Evolutionary conservation across 2,113 vertebrate species (phyloP).

Genomic region (Tragelaphus scriptus): DNA sequence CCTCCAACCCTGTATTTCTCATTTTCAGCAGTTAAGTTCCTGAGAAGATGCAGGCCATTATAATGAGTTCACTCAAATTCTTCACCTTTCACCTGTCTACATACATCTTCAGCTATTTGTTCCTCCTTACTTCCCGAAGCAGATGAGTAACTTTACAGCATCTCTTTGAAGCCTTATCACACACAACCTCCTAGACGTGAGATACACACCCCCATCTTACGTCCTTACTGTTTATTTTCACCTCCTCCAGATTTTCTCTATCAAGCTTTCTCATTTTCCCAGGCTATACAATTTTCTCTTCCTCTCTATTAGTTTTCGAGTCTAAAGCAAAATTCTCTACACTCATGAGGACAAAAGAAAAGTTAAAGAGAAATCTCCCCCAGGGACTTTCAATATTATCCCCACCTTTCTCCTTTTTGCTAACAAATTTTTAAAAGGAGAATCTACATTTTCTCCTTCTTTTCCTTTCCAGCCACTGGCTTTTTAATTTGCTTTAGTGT

Average conservation of each 20-base stretch:
- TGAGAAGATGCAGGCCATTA: background rate
- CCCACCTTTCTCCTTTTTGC: background rate
- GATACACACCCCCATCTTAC: background rate
- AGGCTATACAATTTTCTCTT: background rate
- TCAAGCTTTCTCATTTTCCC: background rate
- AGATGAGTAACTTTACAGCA: background rate
- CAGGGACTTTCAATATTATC: background rate
- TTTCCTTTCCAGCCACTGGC: background rate
- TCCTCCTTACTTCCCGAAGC: background rate
- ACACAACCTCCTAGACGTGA: background rate
- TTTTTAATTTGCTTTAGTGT: background rate
- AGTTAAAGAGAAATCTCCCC: background rate
- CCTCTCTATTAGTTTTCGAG: background rate
- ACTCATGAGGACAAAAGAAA: background rate
- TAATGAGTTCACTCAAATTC: background rate
- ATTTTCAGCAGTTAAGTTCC: background rate
- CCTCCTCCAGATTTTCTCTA: background rate
- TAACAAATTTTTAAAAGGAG: background rate
- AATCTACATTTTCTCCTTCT: background rate
- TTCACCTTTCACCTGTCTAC: background rate
- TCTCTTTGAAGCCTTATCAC: background rate
- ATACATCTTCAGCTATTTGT: background rate
- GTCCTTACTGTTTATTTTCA: background rate
- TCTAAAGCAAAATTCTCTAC: background rate
- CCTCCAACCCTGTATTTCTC: constrained; percentile 19